Evolutionary conservation across 2,888 invertebrate genomes (phyloP), one percentile per base, ranked within the genome.

Genomic region (Tetramorium bicarinatum): DNA sequence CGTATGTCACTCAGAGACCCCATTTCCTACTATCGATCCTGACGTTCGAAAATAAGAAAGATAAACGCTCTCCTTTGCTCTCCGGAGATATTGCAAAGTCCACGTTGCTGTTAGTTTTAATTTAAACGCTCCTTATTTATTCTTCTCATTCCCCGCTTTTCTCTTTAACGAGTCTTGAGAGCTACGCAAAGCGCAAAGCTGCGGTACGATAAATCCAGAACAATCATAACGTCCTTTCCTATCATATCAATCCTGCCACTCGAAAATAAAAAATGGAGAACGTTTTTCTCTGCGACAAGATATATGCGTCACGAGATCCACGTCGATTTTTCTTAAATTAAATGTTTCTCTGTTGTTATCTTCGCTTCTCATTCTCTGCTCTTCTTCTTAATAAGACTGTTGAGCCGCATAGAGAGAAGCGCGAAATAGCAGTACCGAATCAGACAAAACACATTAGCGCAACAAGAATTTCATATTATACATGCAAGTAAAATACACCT

Each of bases 1-100:
- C 77, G 87, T 56, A 92, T 74, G 61, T 92, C 91, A 8, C 69
- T 54, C 49, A 89, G 52, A 9, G 83, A 56, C 72, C 81, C 83
- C 91, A 91, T 92, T 44, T 44, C 66, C 66, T 66, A 66, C 29
- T 84, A 34, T 62, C 77, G 56, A 71, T 79, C 29, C 15, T 25
- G 71, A 44, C 11, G 29, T 2, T 21, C 3, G 3, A 29, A 66
- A 52, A 56, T 44, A 76, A 25, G 38, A 52, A 9, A 49, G 61
- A 62, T 13, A 25, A 41, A 41, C 13, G 25, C 47, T n/a, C 29
- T 9, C 6, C 3, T 25, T 54, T 25, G 2, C 7, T 52, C 52
- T 18, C 52, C 25, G 15, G 9, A 59, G 41, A 18, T 71, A 13
- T 6, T 56, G 15, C 38, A 21, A 56, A 34, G 34, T 18, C 9